Conservation (phyloP, 2,113 vertebrate species). For the Turdus rufiventris region DNA sequence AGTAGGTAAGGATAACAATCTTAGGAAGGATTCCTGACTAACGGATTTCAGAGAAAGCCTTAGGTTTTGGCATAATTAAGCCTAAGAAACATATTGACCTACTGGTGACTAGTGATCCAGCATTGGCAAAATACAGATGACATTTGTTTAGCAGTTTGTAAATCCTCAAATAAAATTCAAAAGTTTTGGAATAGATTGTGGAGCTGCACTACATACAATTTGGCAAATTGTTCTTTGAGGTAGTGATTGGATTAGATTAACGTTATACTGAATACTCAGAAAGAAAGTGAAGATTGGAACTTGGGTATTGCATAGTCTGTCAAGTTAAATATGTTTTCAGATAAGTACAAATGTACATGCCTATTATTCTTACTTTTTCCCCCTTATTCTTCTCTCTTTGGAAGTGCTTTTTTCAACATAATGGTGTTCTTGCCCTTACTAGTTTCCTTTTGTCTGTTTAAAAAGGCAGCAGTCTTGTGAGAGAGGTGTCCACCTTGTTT, state of each 20-base stretch:
- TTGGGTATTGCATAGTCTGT: neutral
- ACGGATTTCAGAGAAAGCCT: neutral
- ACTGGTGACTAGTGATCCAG: neutral
- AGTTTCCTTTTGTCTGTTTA: neutral
- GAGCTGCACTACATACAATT: neutral
- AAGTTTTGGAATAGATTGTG: neutral
- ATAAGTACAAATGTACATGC: neutral
- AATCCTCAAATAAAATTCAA: neutral
- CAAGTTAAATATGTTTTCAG: neutral
- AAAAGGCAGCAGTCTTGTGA: neutral
- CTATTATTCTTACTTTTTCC: neutral
- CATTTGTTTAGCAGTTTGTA: neutral
- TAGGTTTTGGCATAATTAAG: neutral
- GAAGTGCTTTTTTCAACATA: neutral
- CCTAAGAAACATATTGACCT: neutral
- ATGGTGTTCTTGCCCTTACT: neutral
- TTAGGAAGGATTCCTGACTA: neutral
- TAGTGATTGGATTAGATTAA: neutral
- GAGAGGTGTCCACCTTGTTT: neutral
- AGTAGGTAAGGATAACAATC: neutral
- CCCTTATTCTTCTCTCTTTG: neutral
- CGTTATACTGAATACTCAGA: neutral
- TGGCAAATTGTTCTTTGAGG: neutral
- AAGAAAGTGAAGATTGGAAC: neutral
- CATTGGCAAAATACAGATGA: neutral